Conservation (phyloP, 2,113 vertebrate species). For the Thalassoma bifasciatum region DNA sequence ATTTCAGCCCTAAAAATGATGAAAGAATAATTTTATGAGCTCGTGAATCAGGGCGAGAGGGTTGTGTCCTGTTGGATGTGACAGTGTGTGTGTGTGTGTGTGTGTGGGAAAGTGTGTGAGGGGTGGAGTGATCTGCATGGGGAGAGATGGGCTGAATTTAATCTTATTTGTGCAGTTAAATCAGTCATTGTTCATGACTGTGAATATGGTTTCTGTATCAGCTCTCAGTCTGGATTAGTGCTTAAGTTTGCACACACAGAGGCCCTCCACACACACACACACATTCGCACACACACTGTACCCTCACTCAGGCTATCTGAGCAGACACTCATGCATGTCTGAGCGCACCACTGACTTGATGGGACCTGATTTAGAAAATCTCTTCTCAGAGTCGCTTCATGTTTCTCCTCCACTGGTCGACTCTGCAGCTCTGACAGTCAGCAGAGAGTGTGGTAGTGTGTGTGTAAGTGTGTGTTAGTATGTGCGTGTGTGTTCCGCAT, state of each 20-base stretch:
- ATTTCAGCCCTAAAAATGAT: background rate
- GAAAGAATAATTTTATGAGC: background rate
- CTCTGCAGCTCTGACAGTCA: constrained; percentile 49
- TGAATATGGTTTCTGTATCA: constrained; percentile 17
- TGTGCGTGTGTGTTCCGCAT: constrained; percentile 13
- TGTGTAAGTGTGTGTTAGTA: constrained; percentile 4
- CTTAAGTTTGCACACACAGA: constrained; percentile 7
- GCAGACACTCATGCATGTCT: constrained; percentile 53
- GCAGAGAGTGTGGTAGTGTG: constrained; percentile 29
- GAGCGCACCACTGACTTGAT: constrained; percentile 50
- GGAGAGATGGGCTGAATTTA: background rate
- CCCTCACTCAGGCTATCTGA: constrained; percentile 14
- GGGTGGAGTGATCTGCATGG: background rate
- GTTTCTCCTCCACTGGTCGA: constrained; percentile 61
- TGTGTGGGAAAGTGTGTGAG: background rate
- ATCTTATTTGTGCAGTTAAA: constrained; percentile 30
- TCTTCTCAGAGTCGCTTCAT: constrained; percentile 56
- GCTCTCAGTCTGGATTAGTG: constrained; percentile 6
- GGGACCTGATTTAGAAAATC: constrained; percentile 69
- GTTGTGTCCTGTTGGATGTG: background rate
- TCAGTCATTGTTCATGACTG: constrained; percentile 19
- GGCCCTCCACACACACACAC: no score
- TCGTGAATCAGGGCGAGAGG: background rate
- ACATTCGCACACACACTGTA: background rate
- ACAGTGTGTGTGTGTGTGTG: background rate